Conservation (phyloP, 2,113 vertebrate genomes). For the Dendrocopos noguchii region DNA sequence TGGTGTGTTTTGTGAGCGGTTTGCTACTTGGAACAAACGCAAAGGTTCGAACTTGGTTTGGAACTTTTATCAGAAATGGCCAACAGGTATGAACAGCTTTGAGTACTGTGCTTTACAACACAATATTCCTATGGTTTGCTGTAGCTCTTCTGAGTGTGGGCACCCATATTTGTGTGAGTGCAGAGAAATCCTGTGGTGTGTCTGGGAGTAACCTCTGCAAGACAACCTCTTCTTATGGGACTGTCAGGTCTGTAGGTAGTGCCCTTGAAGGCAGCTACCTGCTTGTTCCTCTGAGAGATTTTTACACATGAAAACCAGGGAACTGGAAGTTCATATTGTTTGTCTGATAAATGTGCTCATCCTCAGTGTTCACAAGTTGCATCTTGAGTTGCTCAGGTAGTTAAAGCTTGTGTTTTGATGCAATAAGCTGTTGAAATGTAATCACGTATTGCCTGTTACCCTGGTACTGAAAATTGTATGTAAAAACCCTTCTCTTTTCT, state of each 20-base stretch:
- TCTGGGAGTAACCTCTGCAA: background rate
- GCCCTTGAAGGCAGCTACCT: background rate
- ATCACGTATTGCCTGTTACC: background rate
- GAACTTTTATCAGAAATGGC: conserved; percentile 96
- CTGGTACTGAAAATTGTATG: background rate
- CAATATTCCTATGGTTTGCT: background rate
- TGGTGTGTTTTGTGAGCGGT: conserved; percentile 96
- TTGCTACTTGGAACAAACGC: conserved; percentile 95
- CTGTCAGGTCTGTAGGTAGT: background rate
- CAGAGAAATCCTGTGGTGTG: fast-evolving
- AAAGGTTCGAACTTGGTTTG: conserved; percentile 98
- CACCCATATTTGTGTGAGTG: background rate
- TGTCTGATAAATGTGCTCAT: background rate
- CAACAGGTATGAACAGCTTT: conserved; percentile 85
- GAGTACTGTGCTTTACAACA: background rate
- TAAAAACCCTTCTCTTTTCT: background rate
- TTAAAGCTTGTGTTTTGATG: background rate
- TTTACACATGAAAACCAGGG: background rate
- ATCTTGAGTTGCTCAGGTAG: background rate
- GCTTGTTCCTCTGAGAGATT: background rate
- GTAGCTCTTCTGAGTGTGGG: background rate
- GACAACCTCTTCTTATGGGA: fast-evolving
- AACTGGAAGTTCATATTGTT: background rate
- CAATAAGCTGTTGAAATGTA: background rate
- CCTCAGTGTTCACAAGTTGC: background rate